Evolutionary conservation across 2,113 vertebrate species (phyloP).

Genomic region (Dicaeum eximium): DNA sequence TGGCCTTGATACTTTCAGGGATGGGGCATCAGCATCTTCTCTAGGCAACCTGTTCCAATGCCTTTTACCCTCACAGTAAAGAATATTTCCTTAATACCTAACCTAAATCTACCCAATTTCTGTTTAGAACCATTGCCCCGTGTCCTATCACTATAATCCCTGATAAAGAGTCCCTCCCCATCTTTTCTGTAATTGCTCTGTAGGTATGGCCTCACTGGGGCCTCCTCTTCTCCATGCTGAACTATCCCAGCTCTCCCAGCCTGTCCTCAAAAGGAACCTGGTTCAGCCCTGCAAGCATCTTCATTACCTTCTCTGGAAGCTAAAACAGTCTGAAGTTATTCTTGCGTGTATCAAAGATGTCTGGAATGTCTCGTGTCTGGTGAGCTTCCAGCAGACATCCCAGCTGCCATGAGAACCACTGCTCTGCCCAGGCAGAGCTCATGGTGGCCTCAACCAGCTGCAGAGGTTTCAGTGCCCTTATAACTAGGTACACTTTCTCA

Average conservation of each 20-base stretch:
- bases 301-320: not conserved
- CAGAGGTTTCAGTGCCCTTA: not conserved
- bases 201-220: rapidly evolving
- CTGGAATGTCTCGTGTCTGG: not conserved
- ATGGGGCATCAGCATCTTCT: not conserved
- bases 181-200: not conserved
- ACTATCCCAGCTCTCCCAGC: not conserved
- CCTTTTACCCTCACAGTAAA: not conserved
- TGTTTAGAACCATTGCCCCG: not conserved
- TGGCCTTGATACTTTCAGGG: not conserved
- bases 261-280: rapidly evolving
- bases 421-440: not conserved
- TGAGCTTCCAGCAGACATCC: not conserved
- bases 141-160: rapidly evolving
- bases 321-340: not conserved
- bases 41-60: not conserved
- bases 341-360: not conserved
- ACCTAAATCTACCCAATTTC: not conserved
- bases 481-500: not conserved
- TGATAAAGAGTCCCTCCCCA: not conserved
- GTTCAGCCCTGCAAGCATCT: not conserved
- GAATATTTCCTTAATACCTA: too few relatives aligned
- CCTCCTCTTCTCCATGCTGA: not conserved
- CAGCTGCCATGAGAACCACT: not conserved
- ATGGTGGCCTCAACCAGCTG: not conserved